Base-by-base conservation (phyloP, 2,888 invertebrate species). In the Tanytarsus gracilentus region DNA sequence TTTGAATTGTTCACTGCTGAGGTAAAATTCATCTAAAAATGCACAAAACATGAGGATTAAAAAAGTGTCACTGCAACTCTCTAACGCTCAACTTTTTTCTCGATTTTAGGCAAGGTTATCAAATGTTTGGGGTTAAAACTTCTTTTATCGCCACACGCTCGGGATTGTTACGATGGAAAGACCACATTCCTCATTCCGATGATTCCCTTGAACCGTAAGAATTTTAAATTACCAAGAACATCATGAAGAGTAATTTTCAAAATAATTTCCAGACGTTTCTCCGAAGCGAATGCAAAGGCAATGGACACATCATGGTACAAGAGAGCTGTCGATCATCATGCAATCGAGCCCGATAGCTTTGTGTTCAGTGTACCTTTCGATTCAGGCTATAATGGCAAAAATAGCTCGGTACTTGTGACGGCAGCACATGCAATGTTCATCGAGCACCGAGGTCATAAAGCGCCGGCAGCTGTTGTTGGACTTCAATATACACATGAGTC, bases 401-500 rank as follows among this genome's bases (percentile, higher is more conserved):
- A 71, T 61, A 74, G 77, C 62, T 74, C 75, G 63, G 85, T 88
- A 2, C 69, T 89, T 59, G 88, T 93, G 2, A 86, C 91, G 30
- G 93, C 91, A n/a, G 90, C 91, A 0, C 90, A 92, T 71, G 93
- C 94, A 0, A 85, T 93, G 51, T 93, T 91, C 69, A 83, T 91
- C 21, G 88, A 90, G 68, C 84, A 84, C 62, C 82, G 86, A 64
- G 87, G 88, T 0, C 87, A 90, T 68, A 79, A 86, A 66, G 90
- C 92, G 0, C 89, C 92, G 0, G 92, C 88, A 0, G 94, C 91
- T 1, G 94, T 94, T 3, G 92, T 93, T n/a, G 94, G 94, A 1
- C 72, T 94, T 27, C 90, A 92, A 69, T 91, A 91, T 72, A 86
- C 87, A 65, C 84, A 93, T 69, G 84, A 87, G 5, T 86, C 86